Conservation (phyloP, 2,113 vertebrate genomes). For the Saimiri boliviensis region DNA sequence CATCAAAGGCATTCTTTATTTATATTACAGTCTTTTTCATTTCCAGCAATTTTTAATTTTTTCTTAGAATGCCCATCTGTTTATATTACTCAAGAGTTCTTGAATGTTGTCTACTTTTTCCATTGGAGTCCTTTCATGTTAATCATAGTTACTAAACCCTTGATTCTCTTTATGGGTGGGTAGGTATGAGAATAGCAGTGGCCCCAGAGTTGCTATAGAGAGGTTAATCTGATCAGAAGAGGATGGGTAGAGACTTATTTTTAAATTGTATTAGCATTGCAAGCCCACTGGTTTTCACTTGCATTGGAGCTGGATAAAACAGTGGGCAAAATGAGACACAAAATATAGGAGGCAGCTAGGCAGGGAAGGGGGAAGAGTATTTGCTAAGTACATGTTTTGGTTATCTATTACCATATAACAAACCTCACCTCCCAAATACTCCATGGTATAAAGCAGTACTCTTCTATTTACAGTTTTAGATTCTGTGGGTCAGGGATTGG, state of each 20-base stretch:
- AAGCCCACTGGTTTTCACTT: constrained; percentile 1
- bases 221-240: constrained; percentile 2
- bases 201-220: background rate
- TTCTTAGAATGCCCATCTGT: background rate
- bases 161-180: background rate
- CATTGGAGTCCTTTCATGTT: background rate
- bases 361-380: background rate
- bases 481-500: background rate
- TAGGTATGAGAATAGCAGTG: background rate
- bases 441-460: background rate
- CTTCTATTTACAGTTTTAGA: background rate
- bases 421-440: background rate
- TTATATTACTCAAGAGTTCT: background rate
- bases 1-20: constrained; percentile 1
- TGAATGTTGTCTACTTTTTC: background rate
- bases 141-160: background rate
- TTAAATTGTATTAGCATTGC: background rate
- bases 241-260: background rate
- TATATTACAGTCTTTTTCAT: background rate
- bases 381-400: background rate
- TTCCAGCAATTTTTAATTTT: background rate
- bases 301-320: background rate
- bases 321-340: background rate
- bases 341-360: background rate
- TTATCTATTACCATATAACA: background rate